Conservation (phyloP, 2,888 invertebrate genomes). For the Invenusta paracnida region DNA sequence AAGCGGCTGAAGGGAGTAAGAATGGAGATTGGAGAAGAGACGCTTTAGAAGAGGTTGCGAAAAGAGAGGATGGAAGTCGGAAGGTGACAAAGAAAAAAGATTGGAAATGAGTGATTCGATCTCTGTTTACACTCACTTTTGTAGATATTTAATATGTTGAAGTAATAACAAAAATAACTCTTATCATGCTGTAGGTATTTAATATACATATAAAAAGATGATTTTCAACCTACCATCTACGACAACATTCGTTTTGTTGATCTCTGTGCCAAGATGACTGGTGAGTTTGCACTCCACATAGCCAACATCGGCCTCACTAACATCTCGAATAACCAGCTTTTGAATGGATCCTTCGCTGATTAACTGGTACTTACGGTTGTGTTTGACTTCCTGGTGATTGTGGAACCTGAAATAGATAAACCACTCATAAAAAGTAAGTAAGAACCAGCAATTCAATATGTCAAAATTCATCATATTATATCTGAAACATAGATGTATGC, state of each 20-base stretch:
- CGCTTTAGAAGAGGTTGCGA: too few species aligned
- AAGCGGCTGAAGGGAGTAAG: not conserved
- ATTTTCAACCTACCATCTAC: slow-evolving; percentile 34
- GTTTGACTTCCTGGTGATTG: not conserved
- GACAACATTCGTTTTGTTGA: slow-evolving; percentile 27
- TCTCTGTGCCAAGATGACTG: not conserved
- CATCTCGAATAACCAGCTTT: slow-evolving; percentile 14
- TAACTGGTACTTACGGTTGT: not conserved
- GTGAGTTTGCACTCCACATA: slow-evolving; percentile 11
- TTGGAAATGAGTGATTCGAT: too few species aligned
- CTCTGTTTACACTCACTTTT: too few species aligned
- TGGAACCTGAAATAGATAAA: not conserved
- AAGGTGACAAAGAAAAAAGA: too few species aligned
- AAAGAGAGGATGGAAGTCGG: too few species aligned
- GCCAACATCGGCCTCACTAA: slow-evolving; percentile 23
- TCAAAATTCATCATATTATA: not conserved
- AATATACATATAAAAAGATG: too few species aligned
- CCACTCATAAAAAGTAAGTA: not conserved
- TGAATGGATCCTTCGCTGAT: not conserved
- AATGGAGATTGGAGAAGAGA: too few species aligned
- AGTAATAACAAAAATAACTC: too few species aligned
- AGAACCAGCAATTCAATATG: not conserved
- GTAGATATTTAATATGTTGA: too few species aligned
- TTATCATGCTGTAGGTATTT: too few species aligned
- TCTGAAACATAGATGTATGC: not conserved